Conservation (phyloP, 2,797 vertebrate species). For the Oreonectes daqikongensis region DNA sequence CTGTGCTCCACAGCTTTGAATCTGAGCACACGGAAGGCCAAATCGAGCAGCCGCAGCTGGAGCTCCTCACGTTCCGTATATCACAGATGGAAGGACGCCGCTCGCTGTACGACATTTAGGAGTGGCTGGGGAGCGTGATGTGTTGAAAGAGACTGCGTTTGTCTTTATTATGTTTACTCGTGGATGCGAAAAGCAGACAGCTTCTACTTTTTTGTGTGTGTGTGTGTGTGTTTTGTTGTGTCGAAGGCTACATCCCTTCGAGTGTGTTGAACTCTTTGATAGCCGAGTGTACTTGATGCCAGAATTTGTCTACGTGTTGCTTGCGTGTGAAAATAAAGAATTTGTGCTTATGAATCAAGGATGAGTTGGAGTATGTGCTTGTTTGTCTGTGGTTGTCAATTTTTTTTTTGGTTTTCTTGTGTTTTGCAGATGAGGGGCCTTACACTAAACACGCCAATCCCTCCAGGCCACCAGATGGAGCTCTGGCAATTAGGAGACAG, state of each 20-base stretch:
- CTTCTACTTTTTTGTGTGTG: not conserved
- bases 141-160: constrained; percentile 14
- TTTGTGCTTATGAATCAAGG: constrained; percentile 5
- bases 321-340: not conserved
- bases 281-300: constrained; percentile 1
- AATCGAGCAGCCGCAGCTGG: constrained; percentile 14
- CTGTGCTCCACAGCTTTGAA: constrained; percentile 23
- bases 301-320: too few species aligned
- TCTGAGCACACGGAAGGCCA: constrained; percentile 8
- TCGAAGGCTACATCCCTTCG: constrained; percentile 6
- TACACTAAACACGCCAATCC: constrained; percentile 95
- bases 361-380: constrained; percentile 15
- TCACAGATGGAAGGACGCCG: constrained; percentile 11
- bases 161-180: not conserved
- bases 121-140: not conserved
- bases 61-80: not conserved
- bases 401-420: constrained; percentile 51
- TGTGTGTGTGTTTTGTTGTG: not conserved
- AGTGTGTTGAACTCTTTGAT: not conserved
- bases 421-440: constrained; percentile 95
- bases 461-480: constrained; percentile 90
- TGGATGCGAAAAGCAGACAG: constrained; percentile 12
- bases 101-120: constrained; percentile 3
- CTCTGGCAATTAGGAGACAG: constrained; percentile 96
- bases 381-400: constrained; percentile 23